A percentile compares a stretch with the other conserved stretches of the same genome.
These are phyloP conservation scores for Pelagia noctiluca DNA, from an alignment of 30 jellyfish, hydroid and myxozoan species.

Conservation along the genomic window DNA sequence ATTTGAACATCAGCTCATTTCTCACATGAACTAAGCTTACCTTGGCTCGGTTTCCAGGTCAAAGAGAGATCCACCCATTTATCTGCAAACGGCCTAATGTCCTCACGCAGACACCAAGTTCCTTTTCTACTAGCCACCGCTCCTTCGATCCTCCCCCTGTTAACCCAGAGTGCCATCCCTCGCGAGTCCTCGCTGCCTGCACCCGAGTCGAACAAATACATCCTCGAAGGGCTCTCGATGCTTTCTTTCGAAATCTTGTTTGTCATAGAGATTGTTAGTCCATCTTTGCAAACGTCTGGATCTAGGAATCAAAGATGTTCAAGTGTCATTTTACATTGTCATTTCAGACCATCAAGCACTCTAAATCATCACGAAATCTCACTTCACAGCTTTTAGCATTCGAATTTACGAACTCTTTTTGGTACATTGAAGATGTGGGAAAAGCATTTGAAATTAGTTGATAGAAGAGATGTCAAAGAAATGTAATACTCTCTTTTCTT, in stretches of 20 bases:
- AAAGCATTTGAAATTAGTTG: too few species aligned
- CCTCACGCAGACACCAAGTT: slow-evolving; percentile 91
- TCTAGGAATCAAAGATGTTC: too few species aligned
- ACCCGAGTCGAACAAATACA: slow-evolving; percentile 93
- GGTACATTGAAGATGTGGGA: too few species aligned
- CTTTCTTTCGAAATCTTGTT: slow-evolving; percentile 83
- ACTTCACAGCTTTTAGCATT: too few species aligned
- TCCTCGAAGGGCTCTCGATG: slow-evolving; percentile 68
- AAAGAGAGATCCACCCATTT: slow-evolving; percentile 85
- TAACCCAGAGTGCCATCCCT: slow-evolving; percentile 93
- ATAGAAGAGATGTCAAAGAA: too few species aligned
- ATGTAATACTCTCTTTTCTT: too few species aligned
- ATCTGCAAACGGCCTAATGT: slow-evolving; percentile 64
- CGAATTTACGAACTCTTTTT: too few species aligned
- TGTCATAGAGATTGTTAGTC: slow-evolving; percentile 87
- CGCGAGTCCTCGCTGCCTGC: slow-evolving; percentile 94
- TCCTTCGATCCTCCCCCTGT: slow-evolving; percentile 81
- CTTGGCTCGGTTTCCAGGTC: slow-evolving; percentile 89
- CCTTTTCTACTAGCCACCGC: slow-evolving; percentile 83
- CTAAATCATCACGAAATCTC: too few species aligned
- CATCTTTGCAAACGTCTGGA: slow-evolving; percentile 91
- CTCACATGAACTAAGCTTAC: slow-evolving; percentile 31
- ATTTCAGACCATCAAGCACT: too few species aligned
- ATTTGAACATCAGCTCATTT: too few species aligned
- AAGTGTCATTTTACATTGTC: too few species aligned